Base-by-base conservation (phyloP, 2,113 vertebrate species). In the Oryzias javanicus region DNA sequence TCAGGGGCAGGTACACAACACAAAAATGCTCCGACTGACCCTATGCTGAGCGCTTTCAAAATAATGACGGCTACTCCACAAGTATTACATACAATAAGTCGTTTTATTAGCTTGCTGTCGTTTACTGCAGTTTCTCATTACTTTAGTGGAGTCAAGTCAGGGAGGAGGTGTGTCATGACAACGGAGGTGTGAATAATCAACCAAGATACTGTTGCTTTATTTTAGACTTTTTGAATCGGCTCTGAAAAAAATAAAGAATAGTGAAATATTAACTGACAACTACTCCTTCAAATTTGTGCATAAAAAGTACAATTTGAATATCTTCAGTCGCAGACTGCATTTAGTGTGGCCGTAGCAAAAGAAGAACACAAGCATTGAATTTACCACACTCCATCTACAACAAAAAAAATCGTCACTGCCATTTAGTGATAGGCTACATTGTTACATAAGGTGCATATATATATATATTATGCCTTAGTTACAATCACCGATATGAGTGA, bases 1-100 rank as follows among this genome's bases (percentile, higher is more conserved):
- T 40, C 18, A 40, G 25, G 22, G 35, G 55, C 48, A 29, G 55
- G 56, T 27, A 35, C 42, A 41, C 14, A 57, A 66, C 62, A 63
- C 35, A 55, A 15, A 42, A 20, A 44, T 22, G 45, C 47, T 70
- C 14, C 18, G 45, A 49, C 54, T 49, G 74, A 77, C 69, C 63
- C 42, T 19, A n/a, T 19, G 12, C 47, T 22, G 41, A 76, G 79
- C 49, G 64, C 59, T 17, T 69, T 79, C 44, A 65, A 56, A 71
- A 72, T 78, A 72, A 60, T 49, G 63, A 29, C 27, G 35, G 22
- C 18, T 53, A 17, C 18, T 20, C 14, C 61, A 72, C 49, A 56
- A 70, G 58, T 35, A 80, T 71, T 59, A 41, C 64, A 16, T 16
- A 2, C 12, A 15, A 2, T 3, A 12, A 12, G n/a, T 42, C n/a